Conservation (phyloP, 64 coral and sea anemone species). For the Porites australiensis region DNA sequence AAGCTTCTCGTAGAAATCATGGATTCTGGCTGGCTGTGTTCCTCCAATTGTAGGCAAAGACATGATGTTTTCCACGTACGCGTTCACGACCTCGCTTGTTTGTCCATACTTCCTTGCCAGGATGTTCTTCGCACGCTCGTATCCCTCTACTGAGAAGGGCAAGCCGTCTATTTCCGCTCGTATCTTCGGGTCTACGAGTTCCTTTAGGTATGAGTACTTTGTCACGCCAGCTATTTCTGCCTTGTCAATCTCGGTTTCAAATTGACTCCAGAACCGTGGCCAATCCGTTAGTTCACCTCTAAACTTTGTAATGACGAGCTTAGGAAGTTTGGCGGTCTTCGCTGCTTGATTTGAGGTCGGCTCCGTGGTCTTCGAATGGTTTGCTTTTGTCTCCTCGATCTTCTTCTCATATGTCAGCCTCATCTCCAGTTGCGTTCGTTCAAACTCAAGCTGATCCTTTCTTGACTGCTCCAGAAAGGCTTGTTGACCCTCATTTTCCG, state of each 20-base stretch:
- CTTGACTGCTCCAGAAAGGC: too few relatives aligned
- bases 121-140: too few relatives aligned
- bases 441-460: too few relatives aligned
- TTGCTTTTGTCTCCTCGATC: too few relatives aligned
- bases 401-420: too few relatives aligned
- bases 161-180: slow-evolving; percentile 51
- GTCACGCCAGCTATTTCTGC: slow-evolving; percentile 44
- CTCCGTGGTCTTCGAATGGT: too few relatives aligned
- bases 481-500: too few relatives aligned
- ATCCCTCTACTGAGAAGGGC: slow-evolving; percentile 37
- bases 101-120: slow-evolving; percentile 58
- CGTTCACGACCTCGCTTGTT: slow-evolving; percentile 43
- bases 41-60: slow-evolving; percentile 35
- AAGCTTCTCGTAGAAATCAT: slow-evolving; percentile 61
- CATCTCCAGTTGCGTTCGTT: too few relatives aligned
- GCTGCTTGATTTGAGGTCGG: too few relatives aligned
- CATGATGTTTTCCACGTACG: slow-evolving; percentile 53
- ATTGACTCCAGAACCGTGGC: slow-evolving; percentile 49
- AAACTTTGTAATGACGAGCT: too few relatives aligned
- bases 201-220: slow-evolving; percentile 62
- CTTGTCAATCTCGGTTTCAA: slow-evolving; percentile 47
- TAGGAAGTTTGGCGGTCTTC: too few relatives aligned
- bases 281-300: too few relatives aligned
- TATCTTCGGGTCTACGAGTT: slow-evolving; percentile 19
- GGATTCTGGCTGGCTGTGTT: slow-evolving; percentile 39